Evolutionary conservation across 2,888 invertebrate species (phyloP).

Genomic region (Proisotoma minuta): DNA sequence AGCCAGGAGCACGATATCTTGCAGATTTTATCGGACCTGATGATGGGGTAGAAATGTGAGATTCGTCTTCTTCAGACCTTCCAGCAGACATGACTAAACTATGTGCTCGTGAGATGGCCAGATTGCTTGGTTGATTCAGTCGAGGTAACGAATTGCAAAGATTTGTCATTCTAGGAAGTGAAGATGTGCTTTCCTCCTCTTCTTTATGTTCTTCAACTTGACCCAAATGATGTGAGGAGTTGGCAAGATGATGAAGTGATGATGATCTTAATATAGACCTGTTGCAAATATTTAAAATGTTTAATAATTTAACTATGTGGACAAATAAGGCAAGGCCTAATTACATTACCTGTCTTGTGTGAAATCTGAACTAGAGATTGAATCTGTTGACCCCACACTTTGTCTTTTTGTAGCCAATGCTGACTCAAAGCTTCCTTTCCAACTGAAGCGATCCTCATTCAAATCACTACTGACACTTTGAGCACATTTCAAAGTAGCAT

Average conservation of each 20-base stretch:
- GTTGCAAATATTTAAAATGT: neutral
- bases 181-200: constrained; percentile 40
- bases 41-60: neutral
- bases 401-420: constrained; percentile 70
- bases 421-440: constrained; percentile 90
- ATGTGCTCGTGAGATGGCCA: constrained; percentile 42
- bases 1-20: constrained; percentile 75
- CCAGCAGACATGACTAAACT: constrained; percentile 42
- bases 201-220: constrained; percentile 47
- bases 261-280: constrained; percentile 46
- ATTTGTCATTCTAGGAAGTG: constrained; percentile 43
- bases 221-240: constrained; percentile 31
- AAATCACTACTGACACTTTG: constrained; percentile 46
- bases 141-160: constrained; percentile 43
- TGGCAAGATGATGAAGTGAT: constrained; percentile 46
- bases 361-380: constrained; percentile 46
- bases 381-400: constrained; percentile 46
- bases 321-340: neutral
- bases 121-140: constrained; percentile 43
- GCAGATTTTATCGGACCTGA: constrained; percentile 72
- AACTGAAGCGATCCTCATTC: constrained; percentile 75
- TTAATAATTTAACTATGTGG: neutral
- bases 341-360: constrained; percentile 42
- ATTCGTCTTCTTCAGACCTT: constrained; percentile 23
- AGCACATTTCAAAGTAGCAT: constrained; percentile 44